Evolutionary conservation across 1,140 invertebrate species (phyloP).

Genomic region (Drosophila tsacasi): DNA sequence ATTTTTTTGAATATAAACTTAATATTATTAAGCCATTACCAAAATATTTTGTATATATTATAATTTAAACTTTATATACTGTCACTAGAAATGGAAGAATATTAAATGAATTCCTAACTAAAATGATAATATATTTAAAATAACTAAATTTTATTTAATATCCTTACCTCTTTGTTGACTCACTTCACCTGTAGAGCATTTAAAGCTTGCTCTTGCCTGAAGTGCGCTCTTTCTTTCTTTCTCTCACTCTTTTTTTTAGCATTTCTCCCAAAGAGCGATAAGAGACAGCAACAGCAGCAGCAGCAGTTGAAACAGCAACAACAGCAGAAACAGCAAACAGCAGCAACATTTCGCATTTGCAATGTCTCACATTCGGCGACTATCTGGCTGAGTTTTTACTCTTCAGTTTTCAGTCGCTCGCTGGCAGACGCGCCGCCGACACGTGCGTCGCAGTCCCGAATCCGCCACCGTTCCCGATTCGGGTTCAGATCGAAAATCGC

Average conservation of each 20-base stretch:
- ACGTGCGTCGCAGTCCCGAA: slow-evolving; percentile 49
- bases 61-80: neutral
- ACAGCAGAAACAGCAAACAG: slow-evolving; percentile 14
- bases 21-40: too few species aligned
- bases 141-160: neutral
- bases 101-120: neutral
- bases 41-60: neutral
- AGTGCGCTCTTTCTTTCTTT: slow-evolving; percentile 1
- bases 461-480: slow-evolving; percentile 19
- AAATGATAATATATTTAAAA: neutral
- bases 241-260: slow-evolving; percentile 17
- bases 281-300: slow-evolving; percentile 26
- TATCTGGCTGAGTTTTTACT: slow-evolving; percentile 59
- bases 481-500: slow-evolving; percentile 34
- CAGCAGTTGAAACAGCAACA: slow-evolving; percentile 5
- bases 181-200: slow-evolving; percentile 21
- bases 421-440: slow-evolving; percentile 63
- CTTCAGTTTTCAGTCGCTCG: slow-evolving; percentile 62
- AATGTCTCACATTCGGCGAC: slow-evolving; percentile 51
- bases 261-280: slow-evolving; percentile 49
- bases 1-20: too few species aligned
- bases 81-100: neutral
- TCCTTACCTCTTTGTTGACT: neutral
- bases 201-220: neutral
- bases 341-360: slow-evolving; percentile 48